Percentiles rank a stretch among this genome's conserved stretches.
These are phyloP conservation scores for Phorcus lineatus DNA, from an alignment of 2,888 invertebrate species.

Conservation along the genomic window DNA sequence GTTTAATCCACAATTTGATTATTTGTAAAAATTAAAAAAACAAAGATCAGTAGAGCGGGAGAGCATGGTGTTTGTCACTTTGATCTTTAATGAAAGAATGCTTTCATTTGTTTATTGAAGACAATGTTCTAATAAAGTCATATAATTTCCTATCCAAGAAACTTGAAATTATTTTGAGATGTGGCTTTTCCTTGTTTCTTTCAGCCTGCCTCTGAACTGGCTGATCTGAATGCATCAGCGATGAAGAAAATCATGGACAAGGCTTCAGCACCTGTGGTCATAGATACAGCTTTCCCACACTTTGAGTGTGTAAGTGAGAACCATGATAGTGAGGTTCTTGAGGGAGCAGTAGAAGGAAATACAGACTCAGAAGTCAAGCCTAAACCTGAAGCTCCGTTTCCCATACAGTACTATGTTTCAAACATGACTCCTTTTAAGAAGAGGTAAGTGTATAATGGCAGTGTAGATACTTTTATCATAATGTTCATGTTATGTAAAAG, in stretches of 20 bases:
- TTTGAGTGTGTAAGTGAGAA: no score
- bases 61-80: no score
- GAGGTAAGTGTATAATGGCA: neutral
- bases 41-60: no score
- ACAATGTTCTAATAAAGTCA: no score
- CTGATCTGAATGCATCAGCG: neutral
- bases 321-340: no score
- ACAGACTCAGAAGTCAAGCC: no score
- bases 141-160: neutral
- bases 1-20: no score
- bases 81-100: neutral
- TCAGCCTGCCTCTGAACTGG: neutral
- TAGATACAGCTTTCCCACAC: neutral
- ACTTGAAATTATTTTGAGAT: neutral
- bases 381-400: neutral
- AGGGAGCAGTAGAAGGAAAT: neutral
- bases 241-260: neutral
- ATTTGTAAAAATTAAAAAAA: no score
- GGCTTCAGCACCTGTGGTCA: neutral
- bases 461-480: no score
- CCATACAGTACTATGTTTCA: neutral
- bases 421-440: conserved; percentile 12
- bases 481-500: no score
- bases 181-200: neutral
- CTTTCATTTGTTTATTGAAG: neutral